Evolutionary conservation across 2,113 vertebrate species (phyloP).

Genomic region (Cyanistes caeruleus): DNA sequence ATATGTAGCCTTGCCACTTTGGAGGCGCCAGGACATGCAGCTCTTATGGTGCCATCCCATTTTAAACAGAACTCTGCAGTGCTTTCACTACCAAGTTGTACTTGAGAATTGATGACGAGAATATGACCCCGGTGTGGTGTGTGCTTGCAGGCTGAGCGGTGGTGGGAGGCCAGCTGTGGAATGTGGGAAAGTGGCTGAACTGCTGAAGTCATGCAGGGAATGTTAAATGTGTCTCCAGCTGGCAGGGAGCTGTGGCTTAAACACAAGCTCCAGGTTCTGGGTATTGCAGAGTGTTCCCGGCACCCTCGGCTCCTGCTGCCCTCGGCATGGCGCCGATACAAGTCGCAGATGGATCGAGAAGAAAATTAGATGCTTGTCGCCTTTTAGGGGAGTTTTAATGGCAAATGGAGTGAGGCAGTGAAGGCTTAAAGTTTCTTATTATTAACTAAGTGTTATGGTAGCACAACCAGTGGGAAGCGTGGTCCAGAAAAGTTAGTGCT

Average conservation of each 20-base stretch:
- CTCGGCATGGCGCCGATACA: background rate
- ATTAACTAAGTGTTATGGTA: background rate
- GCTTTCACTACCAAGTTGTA: slow-evolving; percentile 27
- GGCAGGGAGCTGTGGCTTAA: slow-evolving; percentile 47
- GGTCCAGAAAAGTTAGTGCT: background rate
- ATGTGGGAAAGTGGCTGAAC: slow-evolving; percentile 68
- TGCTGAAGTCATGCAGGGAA: slow-evolving; percentile 69
- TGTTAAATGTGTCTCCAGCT: slow-evolving; percentile 73
- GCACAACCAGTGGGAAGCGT: background rate
- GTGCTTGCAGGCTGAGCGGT: slow-evolving; percentile 27
- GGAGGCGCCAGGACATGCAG: background rate
- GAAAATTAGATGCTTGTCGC: background rate
- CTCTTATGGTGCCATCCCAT: background rate
- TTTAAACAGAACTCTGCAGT: background rate
- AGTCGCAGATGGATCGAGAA: background rate
- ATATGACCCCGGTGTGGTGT: slow-evolving; percentile 24
- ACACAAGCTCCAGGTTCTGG: background rate
- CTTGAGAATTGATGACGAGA: slow-evolving; percentile 34
- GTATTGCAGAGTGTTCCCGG: background rate
- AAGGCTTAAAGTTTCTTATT: background rate
- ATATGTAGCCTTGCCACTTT: background rate
- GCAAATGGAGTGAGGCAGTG: background rate
- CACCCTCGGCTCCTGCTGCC: slow-evolving; percentile 20
- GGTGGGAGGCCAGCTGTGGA: slow-evolving; percentile 71
- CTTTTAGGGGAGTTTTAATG: background rate